phyloP scores from a whole-genome alignment of 2,113 vertebrate species.

The Gadus chalcogrammus region DNA sequence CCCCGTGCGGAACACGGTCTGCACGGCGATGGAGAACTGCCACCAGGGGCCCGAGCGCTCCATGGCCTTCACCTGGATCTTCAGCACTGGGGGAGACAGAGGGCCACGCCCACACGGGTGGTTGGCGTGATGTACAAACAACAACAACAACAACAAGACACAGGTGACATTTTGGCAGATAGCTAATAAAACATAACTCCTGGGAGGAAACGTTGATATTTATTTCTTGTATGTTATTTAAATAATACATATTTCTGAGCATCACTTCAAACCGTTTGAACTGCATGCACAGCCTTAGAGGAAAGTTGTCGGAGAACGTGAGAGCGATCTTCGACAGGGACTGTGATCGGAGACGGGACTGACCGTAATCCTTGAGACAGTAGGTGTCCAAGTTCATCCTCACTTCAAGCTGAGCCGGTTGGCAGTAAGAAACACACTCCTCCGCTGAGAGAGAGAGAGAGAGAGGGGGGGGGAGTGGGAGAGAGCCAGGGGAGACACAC shows the following conservation, averaged over 20 bases:
- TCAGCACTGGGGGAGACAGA: conserved; percentile 69
- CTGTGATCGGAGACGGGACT: neutral
- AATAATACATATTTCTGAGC: no score
- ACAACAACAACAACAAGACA: no score
- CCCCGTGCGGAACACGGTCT: conserved; percentile 74
- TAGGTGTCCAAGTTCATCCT: conserved; percentile 83
- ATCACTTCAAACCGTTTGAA: no score
- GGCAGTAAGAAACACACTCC: conserved; percentile 82
- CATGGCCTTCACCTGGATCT: conserved; percentile 75
- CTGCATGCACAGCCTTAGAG: no score
- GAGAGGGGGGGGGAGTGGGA: conserved; percentile 8
- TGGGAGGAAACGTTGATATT: no score
- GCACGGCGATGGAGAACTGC: conserved; percentile 79
- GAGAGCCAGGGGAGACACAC: conserved; percentile 12
- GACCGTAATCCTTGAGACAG: conserved; percentile 86
- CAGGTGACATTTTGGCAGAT: no score
- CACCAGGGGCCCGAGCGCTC: conserved; percentile 79
- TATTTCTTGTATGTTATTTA: no score
- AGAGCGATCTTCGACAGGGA: no score
- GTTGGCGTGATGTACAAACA: no score
- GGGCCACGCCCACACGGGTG: neutral
- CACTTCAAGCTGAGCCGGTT: conserved; percentile 76
- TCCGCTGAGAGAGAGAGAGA: conserved; percentile 66
- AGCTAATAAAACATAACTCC: no score
- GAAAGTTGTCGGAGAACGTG: no score